Base-by-base conservation (phyloP, 2,888 invertebrate genomes). In the Melangyna quadrimaculata region DNA sequence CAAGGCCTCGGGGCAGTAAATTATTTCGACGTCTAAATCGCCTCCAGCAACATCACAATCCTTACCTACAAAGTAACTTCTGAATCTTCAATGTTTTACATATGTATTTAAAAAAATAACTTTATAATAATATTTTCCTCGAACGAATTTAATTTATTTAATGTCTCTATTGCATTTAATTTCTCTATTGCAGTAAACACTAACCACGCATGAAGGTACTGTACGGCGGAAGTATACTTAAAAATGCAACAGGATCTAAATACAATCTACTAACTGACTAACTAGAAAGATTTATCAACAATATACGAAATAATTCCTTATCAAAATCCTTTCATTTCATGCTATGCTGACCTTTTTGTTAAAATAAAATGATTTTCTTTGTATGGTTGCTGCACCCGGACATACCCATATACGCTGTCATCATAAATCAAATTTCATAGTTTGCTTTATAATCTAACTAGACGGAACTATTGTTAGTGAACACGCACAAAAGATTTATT, bases 401-500 rank as follows among this genome's bases (percentile, higher is more conserved):
- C 71, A 67, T 40, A 45, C 77, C 24, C 43, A 43, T 6, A 72
- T 59, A 53, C 10, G 9, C 35, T 51, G 45, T 29, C 45, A 45
- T 61, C 57, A 78, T 78, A 73, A 82, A 77, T 82, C 72, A 48
- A 19, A 29, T 29, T 5, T 61, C 22, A 69, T 70, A 75, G 17
- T 63, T 81, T 53, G 24, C 29, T 37, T 27, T 59, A 35, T 82
- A 78, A 82, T 78, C 78, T 73, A 78, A 78, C 82, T 43, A 40
- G 69, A 82, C 53, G 53, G 40, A 35, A 45, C 70, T 65, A 83
- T 83, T 73, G 78, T 74, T 70, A 55, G 55, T 43, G 51, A 82
- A 55, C 83, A 83, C 83, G 78, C 83, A 83, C 78, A 74, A 74
- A 51, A 32, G 40, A 83, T 74, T 65, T 35, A 78, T 82, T 45